Evolutionary conservation across 2,888 invertebrate species (phyloP), one percentile per base, ranked within the genome.

Genomic region (Caradrina clavipalpis): DNA sequence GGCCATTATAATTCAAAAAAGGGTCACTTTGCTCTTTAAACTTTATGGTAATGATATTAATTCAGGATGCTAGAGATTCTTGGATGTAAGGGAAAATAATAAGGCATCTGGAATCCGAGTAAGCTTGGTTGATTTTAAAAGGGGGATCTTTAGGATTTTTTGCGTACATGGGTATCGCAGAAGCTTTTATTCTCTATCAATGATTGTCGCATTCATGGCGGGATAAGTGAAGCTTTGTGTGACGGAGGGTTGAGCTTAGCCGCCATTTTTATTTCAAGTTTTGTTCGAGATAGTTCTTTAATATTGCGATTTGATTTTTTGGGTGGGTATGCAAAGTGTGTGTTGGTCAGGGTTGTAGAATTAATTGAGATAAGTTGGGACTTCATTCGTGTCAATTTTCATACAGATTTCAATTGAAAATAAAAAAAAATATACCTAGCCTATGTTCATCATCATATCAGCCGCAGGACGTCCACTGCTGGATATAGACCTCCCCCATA

Each of bases 171-270:
- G 86, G 87, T 88, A 88, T 84, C 86, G 71, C 84, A 71, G 82
- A 78, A 71, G 79, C 75, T 86, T 81, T 75, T 73, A 79, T 84
- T 83, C 82, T 86, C 80, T 83, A 84, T 85, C 84, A 73, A 69
- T 85, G 85, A 86, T 88, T 89, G 86, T 88, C 86, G 88, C 81
- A 88, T 88, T 87, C 85, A 88, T 71, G 22, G 55, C 21, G 83
- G 90, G 87, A 87, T 88, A 88, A 87, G 87, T 84, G 79, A 85
- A 78, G 67, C 72, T 84, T 83, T 83, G 83, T 83, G 60, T 17
- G 45, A 2, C 31, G 22, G 70, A 83, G 83, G 83, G 83, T 51
- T 83, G 26, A 57, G 54, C 42, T 51, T 0, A 57, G 51, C 19
- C 17, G 42, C 42, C 6, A 39, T 49, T 54, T 62, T 69, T 35